Evolutionary conservation across 2,888 invertebrate genomes (phyloP).

Genomic region (Euplexia lucipara): DNA sequence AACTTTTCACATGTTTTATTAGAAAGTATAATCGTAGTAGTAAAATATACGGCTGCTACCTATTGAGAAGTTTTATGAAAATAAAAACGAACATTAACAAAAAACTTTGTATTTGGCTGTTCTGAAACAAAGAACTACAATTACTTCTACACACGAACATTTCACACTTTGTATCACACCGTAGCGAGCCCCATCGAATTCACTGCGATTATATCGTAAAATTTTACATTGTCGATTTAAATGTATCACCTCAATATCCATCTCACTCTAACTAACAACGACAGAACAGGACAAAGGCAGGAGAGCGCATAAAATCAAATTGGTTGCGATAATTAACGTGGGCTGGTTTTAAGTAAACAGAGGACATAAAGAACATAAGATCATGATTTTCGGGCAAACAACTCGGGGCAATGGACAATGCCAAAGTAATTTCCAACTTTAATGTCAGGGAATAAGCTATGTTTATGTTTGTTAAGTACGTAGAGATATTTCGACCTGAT

Average conservation of each 20-base stretch:
- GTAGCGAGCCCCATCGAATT: constrained; percentile 60
- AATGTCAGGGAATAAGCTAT: constrained; percentile 63
- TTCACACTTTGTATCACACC: constrained; percentile 70
- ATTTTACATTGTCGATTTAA: constrained; percentile 83
- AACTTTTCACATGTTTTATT: neutral
- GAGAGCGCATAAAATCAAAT: constrained; percentile 78
- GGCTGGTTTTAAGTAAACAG: constrained; percentile 83
- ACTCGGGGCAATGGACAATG: constrained; percentile 63
- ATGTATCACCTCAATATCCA: constrained; percentile 72
- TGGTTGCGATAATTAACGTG: constrained; percentile 82
- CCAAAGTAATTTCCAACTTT: constrained; percentile 66
- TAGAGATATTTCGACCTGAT: constrained; percentile 72
- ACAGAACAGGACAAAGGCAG: constrained; percentile 66
- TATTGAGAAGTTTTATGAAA: constrained; percentile 1
- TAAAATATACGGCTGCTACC: neutral
- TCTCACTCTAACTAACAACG: constrained; percentile 66
- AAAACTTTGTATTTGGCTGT: neutral
- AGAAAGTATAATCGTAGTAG: neutral
- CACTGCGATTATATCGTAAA: constrained; percentile 79
- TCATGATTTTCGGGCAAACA: constrained; percentile 73
- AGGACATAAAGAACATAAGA: constrained; percentile 64
- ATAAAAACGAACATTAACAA: neutral
- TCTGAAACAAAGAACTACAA: constrained; percentile 35
- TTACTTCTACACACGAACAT: constrained; percentile 21
- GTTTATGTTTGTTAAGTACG: constrained; percentile 63